Conservation (phyloP, 2,888 invertebrate genomes). For the Standfussiana lucernea region DNA sequence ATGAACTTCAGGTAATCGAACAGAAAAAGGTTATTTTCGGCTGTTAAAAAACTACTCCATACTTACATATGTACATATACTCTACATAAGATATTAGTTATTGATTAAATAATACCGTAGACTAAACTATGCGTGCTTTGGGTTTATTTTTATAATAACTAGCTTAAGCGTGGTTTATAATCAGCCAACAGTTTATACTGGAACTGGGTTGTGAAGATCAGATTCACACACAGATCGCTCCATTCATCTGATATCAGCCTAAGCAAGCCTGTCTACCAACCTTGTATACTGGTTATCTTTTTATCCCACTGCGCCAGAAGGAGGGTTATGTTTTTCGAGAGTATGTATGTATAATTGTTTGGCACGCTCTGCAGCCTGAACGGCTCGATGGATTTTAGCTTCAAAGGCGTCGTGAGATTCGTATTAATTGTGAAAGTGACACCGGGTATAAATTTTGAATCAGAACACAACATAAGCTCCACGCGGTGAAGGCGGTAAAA, state of each 20-base stretch:
- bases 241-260: background rate
- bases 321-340: too few species aligned
- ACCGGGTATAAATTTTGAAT: too few species aligned
- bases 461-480: too few species aligned
- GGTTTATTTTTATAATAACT: slow-evolving; percentile 29
- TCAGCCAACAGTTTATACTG: background rate
- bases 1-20: slow-evolving; percentile 47
- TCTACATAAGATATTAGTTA: slow-evolving; percentile 6
- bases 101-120: slow-evolving; percentile 24
- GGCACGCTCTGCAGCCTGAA: too few species aligned
- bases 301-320: too few species aligned
- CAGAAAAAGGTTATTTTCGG: slow-evolving; percentile 42
- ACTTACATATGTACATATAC: background rate
- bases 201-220: background rate
- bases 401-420: too few species aligned
- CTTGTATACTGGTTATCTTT: background rate
- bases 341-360: too few species aligned
- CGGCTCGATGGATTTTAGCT: too few species aligned
- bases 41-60: slow-evolving; percentile 23
- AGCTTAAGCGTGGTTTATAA: background rate
- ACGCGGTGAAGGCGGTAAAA: too few species aligned
- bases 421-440: too few species aligned
- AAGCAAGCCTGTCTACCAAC: background rate
- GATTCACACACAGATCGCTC: too few species aligned
- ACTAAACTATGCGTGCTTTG: slow-evolving; percentile 41